Evolutionary conservation across 2,113 vertebrate species (phyloP).

Genomic region (Smithornis capensis): DNA sequence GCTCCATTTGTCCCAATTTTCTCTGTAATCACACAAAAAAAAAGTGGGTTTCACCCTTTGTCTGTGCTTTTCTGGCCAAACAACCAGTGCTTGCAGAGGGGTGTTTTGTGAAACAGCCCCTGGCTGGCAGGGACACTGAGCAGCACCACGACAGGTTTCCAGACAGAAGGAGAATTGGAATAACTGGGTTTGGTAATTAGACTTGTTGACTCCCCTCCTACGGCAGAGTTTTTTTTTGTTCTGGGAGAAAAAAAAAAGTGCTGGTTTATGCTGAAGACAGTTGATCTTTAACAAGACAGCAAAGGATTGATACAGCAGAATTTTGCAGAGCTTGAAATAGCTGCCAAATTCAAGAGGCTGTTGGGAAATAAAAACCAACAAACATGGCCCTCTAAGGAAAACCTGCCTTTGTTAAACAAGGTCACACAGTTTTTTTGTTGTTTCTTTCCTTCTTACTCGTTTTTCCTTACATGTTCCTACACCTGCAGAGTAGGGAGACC

Average conservation of each 20-base stretch:
- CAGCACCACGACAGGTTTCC: rapidly evolving
- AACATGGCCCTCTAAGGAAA: background rate
- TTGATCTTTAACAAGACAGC: constrained; percentile 34
- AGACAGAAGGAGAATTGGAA: background rate
- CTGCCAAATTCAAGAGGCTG: constrained; percentile 35
- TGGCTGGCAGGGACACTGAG: background rate
- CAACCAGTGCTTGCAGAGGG: background rate
- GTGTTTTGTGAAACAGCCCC: rapidly evolving
- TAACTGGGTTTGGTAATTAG: background rate
- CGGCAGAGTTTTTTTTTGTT: background rate
- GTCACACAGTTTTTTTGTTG: background rate
- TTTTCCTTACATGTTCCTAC: background rate
- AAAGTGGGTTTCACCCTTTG: background rate
- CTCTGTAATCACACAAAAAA: rapidly evolving
- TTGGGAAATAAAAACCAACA: constrained; percentile 17
- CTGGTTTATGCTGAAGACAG: constrained; percentile 19
- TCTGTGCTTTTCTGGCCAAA: background rate
- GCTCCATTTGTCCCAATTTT: background rate
- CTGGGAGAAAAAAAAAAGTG: background rate
- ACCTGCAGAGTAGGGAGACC: background rate
- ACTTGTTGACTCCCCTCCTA: background rate
- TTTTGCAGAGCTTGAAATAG: constrained; percentile 26
- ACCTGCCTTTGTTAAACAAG: constrained; percentile 23
- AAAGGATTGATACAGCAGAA: constrained; percentile 39
- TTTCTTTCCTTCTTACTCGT: background rate